Percentiles rank a stretch among this genome's conserved stretches.
Evolutionary conservation across 2,888 invertebrate species (phyloP).

Genomic region (Sympetrum striolatum): DNA sequence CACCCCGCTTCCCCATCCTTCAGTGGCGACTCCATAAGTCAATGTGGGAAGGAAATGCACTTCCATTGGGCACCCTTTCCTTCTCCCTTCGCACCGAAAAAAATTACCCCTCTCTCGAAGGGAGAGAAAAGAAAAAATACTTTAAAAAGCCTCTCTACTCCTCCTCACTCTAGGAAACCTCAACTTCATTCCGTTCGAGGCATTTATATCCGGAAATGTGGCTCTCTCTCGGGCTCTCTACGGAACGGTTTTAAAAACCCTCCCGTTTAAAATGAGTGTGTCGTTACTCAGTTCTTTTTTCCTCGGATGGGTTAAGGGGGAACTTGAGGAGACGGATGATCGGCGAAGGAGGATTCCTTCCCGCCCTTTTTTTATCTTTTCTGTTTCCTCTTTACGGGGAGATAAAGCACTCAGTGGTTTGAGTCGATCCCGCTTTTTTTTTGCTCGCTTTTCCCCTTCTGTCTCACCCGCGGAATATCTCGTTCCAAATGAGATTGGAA

Average conservation of each 20-base stretch:
- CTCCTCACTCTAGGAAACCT: background rate
- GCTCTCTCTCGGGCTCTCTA: background rate
- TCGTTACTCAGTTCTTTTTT: background rate
- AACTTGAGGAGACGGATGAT: conserved; percentile 4
- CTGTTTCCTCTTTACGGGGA: background rate
- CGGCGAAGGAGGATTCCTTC: background rate
- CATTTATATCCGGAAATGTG: conserved; percentile 38
- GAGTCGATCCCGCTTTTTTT: background rate
- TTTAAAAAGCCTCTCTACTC: background rate
- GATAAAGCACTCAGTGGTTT: background rate
- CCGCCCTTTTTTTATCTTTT: too few relatives aligned
- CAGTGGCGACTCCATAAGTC: background rate
- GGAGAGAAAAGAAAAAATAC: background rate
- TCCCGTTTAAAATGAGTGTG: background rate
- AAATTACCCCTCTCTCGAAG: background rate
- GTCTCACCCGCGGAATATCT: background rate
- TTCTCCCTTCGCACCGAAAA: too few relatives aligned
- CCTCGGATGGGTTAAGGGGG: background rate
- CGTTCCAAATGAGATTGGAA: background rate
- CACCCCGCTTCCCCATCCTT: background rate
- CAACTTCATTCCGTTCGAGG: conserved; percentile 17
- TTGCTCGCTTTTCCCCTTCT: background rate
- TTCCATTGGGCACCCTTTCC: background rate
- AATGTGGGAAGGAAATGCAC: conserved; percentile 15
- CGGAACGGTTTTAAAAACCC: background rate